Conservation (phyloP, 2,888 invertebrate genomes). For the Drosophila pegasa region DNA sequence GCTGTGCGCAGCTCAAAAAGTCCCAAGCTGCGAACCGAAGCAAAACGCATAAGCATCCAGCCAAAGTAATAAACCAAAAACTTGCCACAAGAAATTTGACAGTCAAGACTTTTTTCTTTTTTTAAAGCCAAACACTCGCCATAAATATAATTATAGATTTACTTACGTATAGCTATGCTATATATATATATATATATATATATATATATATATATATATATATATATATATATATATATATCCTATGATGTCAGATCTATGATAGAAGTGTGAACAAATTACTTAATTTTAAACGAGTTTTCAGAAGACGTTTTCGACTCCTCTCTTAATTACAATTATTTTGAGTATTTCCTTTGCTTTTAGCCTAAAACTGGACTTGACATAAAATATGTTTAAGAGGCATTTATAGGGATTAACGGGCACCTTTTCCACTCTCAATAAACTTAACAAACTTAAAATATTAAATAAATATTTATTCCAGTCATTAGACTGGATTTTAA, state of each 20-base stretch:
- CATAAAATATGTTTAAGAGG: not conserved
- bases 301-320: not conserved
- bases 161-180: no score
- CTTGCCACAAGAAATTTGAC: conserved; percentile 60
- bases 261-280: not conserved
- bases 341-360: no score
- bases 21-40: not conserved
- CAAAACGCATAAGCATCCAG: conserved; percentile 54
- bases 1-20: conserved; percentile 42
- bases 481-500: no score
- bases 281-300: not conserved
- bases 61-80: conserved; percentile 71
- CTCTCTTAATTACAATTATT: no score
- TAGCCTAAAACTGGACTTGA: not conserved
- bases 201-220: no score
- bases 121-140: conserved; percentile 15
- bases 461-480: not conserved
- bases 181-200: no score
- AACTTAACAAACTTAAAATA: no score
- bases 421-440: not conserved
- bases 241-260: not conserved
- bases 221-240: no score
- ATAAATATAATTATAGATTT: conserved; percentile 32
- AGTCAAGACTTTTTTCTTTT: conserved; percentile 34
- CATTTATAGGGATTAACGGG: no score